Percentiles rank a stretch among this genome's conserved stretches.
phyloP scores from a whole-genome alignment of 2,113 vertebrate genomes.

The Pygoscelis antarcticus region DNA sequence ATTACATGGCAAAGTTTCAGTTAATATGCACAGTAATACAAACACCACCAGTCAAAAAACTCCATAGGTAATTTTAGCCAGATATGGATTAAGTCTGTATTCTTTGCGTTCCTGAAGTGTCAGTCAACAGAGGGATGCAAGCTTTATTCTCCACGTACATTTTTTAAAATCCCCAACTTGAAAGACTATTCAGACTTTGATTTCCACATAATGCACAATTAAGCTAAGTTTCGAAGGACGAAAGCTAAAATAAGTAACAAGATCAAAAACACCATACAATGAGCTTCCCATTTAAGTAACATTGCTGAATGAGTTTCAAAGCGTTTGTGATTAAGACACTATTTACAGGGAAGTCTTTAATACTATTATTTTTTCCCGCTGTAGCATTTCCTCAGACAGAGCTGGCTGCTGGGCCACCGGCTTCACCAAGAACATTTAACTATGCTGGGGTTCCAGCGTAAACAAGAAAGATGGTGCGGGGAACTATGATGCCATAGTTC shows the following conservation, averaged over 20 bases:
- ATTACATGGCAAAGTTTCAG: not conserved
- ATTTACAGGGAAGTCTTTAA: not conserved
- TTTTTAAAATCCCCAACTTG: not conserved
- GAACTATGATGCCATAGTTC: not conserved
- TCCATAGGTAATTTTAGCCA: not conserved
- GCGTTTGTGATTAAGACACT: not conserved
- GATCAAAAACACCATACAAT: not conserved
- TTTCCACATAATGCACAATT: not conserved
- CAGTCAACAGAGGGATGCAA: not conserved
- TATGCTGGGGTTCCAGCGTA: not conserved
- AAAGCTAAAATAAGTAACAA: conserved; percentile 9
- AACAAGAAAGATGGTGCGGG: not conserved
- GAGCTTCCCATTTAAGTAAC: not conserved
- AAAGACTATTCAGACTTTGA: not conserved
- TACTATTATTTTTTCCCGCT: not conserved
- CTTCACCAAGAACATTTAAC: not conserved
- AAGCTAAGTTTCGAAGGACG: not conserved
- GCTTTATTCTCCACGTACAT: not conserved
- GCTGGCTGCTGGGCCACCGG: not conserved
- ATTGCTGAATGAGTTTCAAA: not conserved
- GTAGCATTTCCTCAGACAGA: not conserved
- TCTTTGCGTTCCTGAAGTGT: not conserved
- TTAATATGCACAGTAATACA: not conserved
- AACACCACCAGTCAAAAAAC: not conserved
- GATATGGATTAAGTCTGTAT: not conserved